These are phyloP conservation scores for Antedon mediterranea DNA, from an alignment of 53 echinoderm and acorn worm genomes.

Conservation along the genomic window DNA sequence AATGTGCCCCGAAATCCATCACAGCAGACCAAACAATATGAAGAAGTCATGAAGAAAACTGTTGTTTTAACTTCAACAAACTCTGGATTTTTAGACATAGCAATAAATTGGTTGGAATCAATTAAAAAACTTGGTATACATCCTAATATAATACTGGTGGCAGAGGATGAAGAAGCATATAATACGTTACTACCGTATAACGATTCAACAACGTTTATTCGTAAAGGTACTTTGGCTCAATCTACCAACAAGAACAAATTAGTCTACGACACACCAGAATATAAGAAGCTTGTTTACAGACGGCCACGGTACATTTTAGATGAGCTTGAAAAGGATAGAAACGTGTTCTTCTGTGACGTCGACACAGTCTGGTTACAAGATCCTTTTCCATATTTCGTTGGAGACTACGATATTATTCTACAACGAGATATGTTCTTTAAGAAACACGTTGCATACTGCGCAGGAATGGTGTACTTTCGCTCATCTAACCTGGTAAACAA, in stretches of 20 bases:
- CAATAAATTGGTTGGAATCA: conserved; percentile 61
- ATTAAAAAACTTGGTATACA: conserved; percentile 16
- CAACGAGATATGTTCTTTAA: conserved; percentile 29
- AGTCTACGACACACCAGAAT: conserved; percentile 25
- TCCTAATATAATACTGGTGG: conserved; percentile 35
- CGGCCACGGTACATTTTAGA: conserved; percentile 39
- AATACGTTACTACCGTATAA: conserved; percentile 19
- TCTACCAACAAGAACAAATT: background rate
- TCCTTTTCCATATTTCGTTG: conserved; percentile 46
- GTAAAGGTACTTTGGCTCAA: background rate
- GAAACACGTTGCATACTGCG: conserved; percentile 24
- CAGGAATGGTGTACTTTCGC: conserved; percentile 52
- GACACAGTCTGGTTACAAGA: conserved; percentile 56
- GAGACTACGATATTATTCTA: conserved; percentile 40
- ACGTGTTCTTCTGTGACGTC: conserved; percentile 61
- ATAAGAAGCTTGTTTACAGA: conserved; percentile 51
- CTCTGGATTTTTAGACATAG: conserved; percentile 47
- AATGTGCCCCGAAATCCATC: too few relatives aligned
- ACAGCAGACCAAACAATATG: too few relatives aligned
- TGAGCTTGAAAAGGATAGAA: conserved; percentile 19
- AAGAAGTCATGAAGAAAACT: background rate
- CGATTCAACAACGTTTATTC: conserved; percentile 15
- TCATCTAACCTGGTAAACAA: conserved; percentile 19
- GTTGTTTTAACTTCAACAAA: conserved; percentile 54
- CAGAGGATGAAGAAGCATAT: conserved; percentile 29